phyloP scores from a whole-genome alignment of 2,888 invertebrate species.

The Leptogaster cylindrica region DNA sequence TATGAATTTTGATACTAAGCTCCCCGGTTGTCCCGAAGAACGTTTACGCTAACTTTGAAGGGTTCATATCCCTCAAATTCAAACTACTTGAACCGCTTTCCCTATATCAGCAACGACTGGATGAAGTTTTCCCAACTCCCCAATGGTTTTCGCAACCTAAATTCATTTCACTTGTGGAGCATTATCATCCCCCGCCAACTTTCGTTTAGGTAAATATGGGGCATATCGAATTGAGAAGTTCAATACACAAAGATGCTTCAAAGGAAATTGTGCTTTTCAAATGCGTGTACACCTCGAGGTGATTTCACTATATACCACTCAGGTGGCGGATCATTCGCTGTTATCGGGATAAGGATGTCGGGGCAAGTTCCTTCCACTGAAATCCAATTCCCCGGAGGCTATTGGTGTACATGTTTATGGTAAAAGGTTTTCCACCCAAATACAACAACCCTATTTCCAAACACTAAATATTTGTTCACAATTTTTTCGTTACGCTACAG shows the following conservation, averaged over 20 bases:
- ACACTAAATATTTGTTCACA: conserved; percentile 29
- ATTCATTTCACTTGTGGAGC: not conserved
- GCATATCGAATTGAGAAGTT: conserved; percentile 14
- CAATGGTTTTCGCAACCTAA: too few species aligned
- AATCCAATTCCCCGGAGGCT: conserved; percentile 17
- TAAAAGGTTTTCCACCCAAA: conserved; percentile 20
- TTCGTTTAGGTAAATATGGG: not conserved
- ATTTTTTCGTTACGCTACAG: not conserved
- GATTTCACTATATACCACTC: conserved; percentile 11
- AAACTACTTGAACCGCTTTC: not conserved
- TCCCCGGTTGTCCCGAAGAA: too few species aligned
- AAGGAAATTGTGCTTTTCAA: conserved; percentile 35
- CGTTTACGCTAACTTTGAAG: not conserved
- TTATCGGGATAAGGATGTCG: conserved; percentile 21
- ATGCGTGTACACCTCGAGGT: conserved; percentile 24
- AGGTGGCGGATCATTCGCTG: not conserved
- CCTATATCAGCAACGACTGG: not conserved
- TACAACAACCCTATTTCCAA: not conserved
- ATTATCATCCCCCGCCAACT: not conserved
- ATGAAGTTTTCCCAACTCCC: not conserved
- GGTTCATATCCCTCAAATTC: not conserved
- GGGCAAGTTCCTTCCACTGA: conserved; percentile 13
- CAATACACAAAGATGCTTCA: conserved; percentile 9
- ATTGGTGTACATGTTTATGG: conserved; percentile 5
- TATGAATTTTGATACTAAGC: conserved; percentile 21